Conservation (phyloP, 2,797 vertebrate genomes). For the Neosilurus hyrtlii region DNA sequence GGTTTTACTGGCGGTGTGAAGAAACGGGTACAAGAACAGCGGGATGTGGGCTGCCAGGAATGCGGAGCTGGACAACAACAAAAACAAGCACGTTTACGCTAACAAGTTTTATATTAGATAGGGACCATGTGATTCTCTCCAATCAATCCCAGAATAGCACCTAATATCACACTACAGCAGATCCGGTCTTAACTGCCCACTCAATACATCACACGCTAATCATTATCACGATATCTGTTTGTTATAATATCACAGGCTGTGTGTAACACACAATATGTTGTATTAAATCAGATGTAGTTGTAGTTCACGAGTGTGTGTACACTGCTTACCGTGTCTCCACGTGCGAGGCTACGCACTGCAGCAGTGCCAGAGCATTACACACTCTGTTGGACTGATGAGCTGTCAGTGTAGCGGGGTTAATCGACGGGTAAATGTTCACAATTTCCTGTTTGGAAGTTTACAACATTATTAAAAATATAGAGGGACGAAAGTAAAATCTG, state of each 20-base stretch:
- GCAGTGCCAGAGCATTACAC: slow-evolving; percentile 92
- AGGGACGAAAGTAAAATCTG: neutral
- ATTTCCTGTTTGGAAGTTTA: slow-evolving; percentile 80
- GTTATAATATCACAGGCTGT: neutral
- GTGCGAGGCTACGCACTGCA: slow-evolving; percentile 98
- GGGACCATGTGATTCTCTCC: neutral
- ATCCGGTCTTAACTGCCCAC: neutral
- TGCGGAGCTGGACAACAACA: slow-evolving; percentile 77
- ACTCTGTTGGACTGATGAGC: slow-evolving; percentile 98
- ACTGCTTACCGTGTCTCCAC: slow-evolving; percentile 87
- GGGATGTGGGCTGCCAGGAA: slow-evolving; percentile 88
- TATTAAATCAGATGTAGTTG: neutral
- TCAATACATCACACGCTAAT: neutral
- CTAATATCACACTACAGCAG: neutral
- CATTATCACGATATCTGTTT: neutral
- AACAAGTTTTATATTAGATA: neutral
- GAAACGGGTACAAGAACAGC: slow-evolving; percentile 90
- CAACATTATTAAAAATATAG: neutral
- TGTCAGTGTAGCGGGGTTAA: slow-evolving; percentile 94
- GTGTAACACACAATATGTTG: too few relatives aligned
- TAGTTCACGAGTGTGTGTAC: neutral
- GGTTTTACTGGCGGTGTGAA: slow-evolving; percentile 98
- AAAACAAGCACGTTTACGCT: slow-evolving; percentile 32
- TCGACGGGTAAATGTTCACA: slow-evolving; percentile 98
- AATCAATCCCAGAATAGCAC: neutral